Base-by-base conservation (phyloP, 2,888 invertebrate genomes). In the Globia sparganii region DNA sequence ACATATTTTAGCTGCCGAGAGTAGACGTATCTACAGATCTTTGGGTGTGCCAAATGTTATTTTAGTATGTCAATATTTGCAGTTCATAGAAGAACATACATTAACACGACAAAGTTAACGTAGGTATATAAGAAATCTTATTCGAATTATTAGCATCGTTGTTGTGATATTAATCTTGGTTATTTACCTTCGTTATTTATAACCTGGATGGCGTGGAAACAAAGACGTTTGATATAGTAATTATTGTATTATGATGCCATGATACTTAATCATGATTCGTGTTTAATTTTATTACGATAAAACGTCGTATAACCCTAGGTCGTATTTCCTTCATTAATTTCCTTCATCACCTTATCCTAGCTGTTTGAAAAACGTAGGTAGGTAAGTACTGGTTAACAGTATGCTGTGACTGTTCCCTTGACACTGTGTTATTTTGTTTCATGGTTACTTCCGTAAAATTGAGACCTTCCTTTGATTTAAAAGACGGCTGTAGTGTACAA, bases 41-140 rank as follows among this genome's bases (percentile, higher is more conserved):
- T 25, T 53, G 25, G 58, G 40, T 53, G 64, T 56, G n/a, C n/a
- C n/a, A n/a, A n/a, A n/a, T n/a, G n/a, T n/a, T n/a, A n/a, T n/a
- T n/a, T n/a, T 31, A 77, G 34, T 59, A 46, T 18, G 18, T 61
- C 46, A 83, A 78, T 72, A 69, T 84, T 84, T 79, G 37, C 43
- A 70, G 31, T 49, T 53, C 13, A n/a, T n/a, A n/a, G n/a, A 43
- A 75, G n/a, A 62, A 46, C 37, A 75, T 59, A 81, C 43, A 49
- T 37, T 61, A 68, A 56, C n/a, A 75, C 62, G 59, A 46, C 58
- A 37, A 69, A 65, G n/a, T 78, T 66, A 62, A 34, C 46, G 34
- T 61, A 37, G 53, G 15, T 77, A 49, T 68, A n/a, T 15, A 53
- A 61, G 18, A 70, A 76, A 37, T 49, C 18, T 18, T 66, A 72